phyloP scores from a whole-genome alignment of 1,140 invertebrate species.

The Andrena cerasifolii region DNA sequence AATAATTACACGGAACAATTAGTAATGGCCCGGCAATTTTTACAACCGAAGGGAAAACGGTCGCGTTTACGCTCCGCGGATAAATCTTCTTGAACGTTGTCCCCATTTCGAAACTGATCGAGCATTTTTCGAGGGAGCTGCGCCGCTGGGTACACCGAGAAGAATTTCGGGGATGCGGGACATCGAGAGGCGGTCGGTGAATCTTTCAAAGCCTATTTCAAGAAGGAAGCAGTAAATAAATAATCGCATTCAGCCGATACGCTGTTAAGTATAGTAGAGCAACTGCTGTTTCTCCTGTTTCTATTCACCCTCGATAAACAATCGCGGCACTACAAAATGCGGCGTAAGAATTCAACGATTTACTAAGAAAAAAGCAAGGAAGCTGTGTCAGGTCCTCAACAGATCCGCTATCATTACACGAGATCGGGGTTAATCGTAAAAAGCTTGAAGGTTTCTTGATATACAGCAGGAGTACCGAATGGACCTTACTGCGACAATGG shows the following conservation, averaged over 20 bases:
- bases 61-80: slow-evolving; percentile 9
- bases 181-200: too few relatives aligned
- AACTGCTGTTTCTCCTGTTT: too few relatives aligned
- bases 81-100: slow-evolving; percentile 32
- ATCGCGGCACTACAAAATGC: too few relatives aligned
- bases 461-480: slow-evolving; percentile 29
- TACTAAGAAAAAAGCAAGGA: too few relatives aligned
- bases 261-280: too few relatives aligned
- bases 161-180: too few relatives aligned
- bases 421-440: slow-evolving; percentile 54
- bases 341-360: too few relatives aligned
- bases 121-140: neutral
- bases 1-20: slow-evolving; percentile 51
- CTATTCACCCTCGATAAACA: too few relatives aligned
- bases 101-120: slow-evolving; percentile 25
- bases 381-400: neutral
- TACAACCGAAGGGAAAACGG: slow-evolving; percentile 37
- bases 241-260: too few relatives aligned
- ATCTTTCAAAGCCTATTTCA: too few relatives aligned
- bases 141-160: neutral
- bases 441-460: slow-evolving; percentile 40
- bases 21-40: slow-evolving; percentile 48
- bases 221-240: too few relatives aligned
- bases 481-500: slow-evolving; percentile 31
- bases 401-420: slow-evolving; percentile 31